Evolutionary conservation across 2,888 invertebrate species (phyloP).

Genomic region (Brenthis daphne): DNA sequence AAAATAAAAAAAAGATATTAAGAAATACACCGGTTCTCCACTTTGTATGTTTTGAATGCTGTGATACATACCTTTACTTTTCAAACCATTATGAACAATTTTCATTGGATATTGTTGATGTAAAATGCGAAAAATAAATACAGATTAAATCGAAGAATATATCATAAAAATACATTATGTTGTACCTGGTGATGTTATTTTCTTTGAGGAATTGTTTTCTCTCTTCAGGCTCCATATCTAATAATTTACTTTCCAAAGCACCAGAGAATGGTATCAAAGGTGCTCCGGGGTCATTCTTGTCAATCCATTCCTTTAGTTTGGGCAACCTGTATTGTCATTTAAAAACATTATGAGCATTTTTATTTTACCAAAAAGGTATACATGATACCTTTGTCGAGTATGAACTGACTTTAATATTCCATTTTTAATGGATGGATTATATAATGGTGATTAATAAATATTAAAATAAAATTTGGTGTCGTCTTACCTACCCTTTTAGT

Average conservation of each 20-base stretch:
- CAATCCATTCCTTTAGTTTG: conserved; percentile 99
- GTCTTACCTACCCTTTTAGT: too few relatives aligned
- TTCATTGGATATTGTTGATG: too few relatives aligned
- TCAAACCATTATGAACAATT: too few relatives aligned
- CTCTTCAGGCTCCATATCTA: conserved; percentile 92
- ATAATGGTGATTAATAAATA: too few relatives aligned
- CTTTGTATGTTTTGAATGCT: too few relatives aligned
- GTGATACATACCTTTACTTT: too few relatives aligned
- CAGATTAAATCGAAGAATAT: not conserved
- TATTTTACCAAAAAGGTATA: not conserved
- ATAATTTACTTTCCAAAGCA: conserved; percentile 91
- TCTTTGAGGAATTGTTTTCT: conserved; percentile 91
- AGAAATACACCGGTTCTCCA: too few relatives aligned
- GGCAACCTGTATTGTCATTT: conserved; percentile 84
- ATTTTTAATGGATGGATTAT: too few relatives aligned
- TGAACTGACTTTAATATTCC: too few relatives aligned
- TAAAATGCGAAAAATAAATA: not conserved
- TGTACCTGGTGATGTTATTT: conserved; percentile 90
- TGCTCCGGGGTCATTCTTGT: conserved; percentile 97
- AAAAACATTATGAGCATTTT: conserved; percentile 5
- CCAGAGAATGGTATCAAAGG: conserved; percentile 98
- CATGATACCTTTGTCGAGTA: too few relatives aligned
- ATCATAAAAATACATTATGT: not conserved
- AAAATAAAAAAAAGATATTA: too few relatives aligned
- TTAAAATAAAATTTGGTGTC: too few relatives aligned